Evolutionary conservation across 2,888 invertebrate species (phyloP).

Genomic region (Patella ulyssiponensis): DNA sequence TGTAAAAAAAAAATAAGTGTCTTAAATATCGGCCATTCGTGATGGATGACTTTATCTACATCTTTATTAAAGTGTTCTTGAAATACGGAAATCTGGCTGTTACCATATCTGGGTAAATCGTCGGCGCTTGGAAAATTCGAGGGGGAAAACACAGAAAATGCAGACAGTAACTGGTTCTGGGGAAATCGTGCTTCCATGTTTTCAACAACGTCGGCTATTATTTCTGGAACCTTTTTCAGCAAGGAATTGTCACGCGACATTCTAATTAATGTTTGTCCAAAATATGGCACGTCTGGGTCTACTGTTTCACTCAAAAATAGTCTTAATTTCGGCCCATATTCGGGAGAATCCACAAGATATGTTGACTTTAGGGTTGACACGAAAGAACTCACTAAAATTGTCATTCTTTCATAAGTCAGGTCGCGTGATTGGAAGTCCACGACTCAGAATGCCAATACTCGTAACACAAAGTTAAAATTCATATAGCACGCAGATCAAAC

Average conservation of each 20-base stretch:
- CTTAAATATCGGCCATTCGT: constrained; percentile 4
- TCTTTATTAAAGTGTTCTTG: too few relatives aligned
- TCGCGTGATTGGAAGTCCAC: background rate
- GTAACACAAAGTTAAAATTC: background rate
- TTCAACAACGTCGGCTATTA: background rate
- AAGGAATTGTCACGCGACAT: background rate
- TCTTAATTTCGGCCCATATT: background rate
- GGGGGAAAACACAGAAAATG: background rate
- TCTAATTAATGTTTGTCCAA: background rate
- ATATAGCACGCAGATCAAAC: too few relatives aligned
- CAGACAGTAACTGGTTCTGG: background rate
- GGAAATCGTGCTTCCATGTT: background rate
- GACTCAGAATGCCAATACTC: background rate
- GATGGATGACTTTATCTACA: background rate
- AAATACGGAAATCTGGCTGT: background rate
- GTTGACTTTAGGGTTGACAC: background rate
- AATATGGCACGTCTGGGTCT: background rate
- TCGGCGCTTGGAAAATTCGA: background rate
- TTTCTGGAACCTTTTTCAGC: background rate
- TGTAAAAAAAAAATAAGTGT: background rate
- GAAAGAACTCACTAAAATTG: background rate
- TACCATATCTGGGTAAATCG: background rate
- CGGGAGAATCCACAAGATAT: background rate
- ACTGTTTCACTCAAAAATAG: background rate
- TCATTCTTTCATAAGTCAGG: background rate